Evolutionary conservation across 2,113 vertebrate genomes (phyloP).

Genomic region (Calcarius ornatus): DNA sequence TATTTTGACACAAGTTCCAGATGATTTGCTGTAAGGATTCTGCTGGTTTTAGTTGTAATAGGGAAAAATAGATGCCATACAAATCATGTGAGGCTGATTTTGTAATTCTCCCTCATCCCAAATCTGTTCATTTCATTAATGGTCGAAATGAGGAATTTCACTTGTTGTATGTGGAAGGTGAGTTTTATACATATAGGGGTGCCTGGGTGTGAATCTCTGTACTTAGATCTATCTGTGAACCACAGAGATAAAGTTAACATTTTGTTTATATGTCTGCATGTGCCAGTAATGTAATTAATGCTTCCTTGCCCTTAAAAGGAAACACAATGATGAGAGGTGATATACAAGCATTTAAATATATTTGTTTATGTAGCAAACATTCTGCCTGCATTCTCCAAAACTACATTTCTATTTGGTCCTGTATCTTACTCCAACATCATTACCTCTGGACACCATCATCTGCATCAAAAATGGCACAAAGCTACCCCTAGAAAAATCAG

Average conservation of each 20-base stretch:
- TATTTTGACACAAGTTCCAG: neutral
- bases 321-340: neutral
- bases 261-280: neutral
- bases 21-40: neutral
- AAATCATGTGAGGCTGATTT: neutral
- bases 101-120: neutral
- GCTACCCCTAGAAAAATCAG: neutral
- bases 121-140: neutral
- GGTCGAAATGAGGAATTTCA: neutral
- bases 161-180: neutral
- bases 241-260: neutral
- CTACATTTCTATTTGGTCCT: neutral
- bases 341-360: neutral
- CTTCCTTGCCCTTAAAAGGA: neutral
- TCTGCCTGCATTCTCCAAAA: neutral
- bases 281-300: neutral
- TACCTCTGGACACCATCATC: neutral
- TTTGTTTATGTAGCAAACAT: neutral
- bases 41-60: neutral
- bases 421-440: neutral
- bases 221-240: neutral
- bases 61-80: neutral
- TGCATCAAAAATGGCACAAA: neutral
- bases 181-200: neutral
- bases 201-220: neutral